Percentiles rank a stretch among this genome's conserved stretches.
Evolutionary conservation across 2,113 vertebrate species (phyloP).

Genomic region (Eretmochelys imbricata): DNA sequence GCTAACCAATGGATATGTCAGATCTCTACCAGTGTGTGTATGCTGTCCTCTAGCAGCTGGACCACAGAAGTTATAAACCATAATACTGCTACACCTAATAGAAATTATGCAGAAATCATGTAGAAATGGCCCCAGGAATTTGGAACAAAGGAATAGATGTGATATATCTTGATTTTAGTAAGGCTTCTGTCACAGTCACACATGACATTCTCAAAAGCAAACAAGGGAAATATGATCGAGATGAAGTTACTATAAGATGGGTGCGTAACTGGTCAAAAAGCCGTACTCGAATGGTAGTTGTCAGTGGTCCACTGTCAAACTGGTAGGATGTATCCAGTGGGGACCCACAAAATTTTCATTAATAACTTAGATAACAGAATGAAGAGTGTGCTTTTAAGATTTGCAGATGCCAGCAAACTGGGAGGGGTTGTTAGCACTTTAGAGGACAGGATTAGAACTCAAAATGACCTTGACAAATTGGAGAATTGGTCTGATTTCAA

Average conservation of each 20-base stretch:
- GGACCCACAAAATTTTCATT: neutral
- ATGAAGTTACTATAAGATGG: neutral
- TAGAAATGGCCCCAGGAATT: neutral
- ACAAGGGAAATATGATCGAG: neutral
- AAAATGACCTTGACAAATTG: neutral
- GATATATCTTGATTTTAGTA: neutral
- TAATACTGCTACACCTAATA: neutral
- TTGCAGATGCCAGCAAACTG: neutral
- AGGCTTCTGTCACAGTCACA: neutral
- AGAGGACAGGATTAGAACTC: neutral
- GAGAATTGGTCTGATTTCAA: neutral
- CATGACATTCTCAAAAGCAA: neutral
- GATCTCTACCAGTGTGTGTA: neutral
- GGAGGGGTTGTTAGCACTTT: neutral
- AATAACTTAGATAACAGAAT: neutral
- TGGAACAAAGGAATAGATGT: neutral
- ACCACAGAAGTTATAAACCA: neutral
- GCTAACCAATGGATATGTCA: neutral
- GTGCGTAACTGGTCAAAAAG: neutral
- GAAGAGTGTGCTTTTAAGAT: neutral
- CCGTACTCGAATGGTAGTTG: neutral
- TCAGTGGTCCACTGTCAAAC: neutral
- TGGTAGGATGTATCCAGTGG: neutral
- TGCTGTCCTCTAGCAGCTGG: neutral
- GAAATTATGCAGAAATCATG: neutral